A percentile compares a stretch with the other conserved stretches of the same genome.
Conservation (phyloP, 2,888 invertebrate species). For the Hofmannophila pseudospretella region DNA sequence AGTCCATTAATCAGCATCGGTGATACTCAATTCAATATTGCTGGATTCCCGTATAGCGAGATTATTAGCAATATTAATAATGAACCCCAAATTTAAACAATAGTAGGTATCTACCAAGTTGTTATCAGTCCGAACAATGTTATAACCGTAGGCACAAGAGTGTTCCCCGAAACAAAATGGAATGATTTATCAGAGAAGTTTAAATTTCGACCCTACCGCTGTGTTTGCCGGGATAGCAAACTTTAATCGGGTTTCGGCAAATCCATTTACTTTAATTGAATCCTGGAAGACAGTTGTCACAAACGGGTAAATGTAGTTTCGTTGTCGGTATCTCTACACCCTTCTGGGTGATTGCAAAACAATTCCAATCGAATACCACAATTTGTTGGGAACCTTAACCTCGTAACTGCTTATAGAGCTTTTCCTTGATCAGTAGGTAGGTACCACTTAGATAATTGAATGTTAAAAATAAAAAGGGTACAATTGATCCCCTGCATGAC, state of each 20-base stretch:
- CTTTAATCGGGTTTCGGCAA: conserved; percentile 36
- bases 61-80: too few species aligned
- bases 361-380: not conserved
- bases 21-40: too few species aligned
- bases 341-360: conserved; percentile 15
- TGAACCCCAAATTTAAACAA: too few species aligned
- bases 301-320: conserved; percentile 24
- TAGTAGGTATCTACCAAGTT: not conserved
- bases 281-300: conserved; percentile 29
- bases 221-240: conserved; percentile 34
- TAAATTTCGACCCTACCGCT: conserved; percentile 20
- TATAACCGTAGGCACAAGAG: not conserved
- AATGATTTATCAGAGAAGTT: conserved; percentile 28
- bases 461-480: too few species aligned
- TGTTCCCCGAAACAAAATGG: conserved; percentile 9
- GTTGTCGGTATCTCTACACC: conserved; percentile 11
- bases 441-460: too few species aligned
- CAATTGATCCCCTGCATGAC: too few species aligned
- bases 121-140: not conserved
- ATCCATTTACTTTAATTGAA: conserved; percentile 44
- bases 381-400: not conserved
- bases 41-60: too few species aligned
- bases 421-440: too few species aligned
- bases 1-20: too few species aligned
- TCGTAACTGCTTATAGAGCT: too few species aligned